Base-by-base conservation (phyloP, 2,888 invertebrate species). In the Leucoma salicis region DNA sequence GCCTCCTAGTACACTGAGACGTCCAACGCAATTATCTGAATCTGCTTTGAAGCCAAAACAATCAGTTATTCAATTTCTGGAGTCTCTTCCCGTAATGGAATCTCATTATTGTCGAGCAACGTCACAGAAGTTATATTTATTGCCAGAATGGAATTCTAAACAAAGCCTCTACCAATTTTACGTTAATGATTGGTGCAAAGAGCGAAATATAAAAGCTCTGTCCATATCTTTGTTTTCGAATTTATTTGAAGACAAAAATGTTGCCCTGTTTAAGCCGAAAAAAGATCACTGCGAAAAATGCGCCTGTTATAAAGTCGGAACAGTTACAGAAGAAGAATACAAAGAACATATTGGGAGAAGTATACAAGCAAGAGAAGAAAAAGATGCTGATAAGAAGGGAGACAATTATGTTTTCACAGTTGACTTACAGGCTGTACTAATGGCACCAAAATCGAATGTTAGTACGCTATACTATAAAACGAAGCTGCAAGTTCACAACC, bases 391-490 rank as follows among this genome's bases (percentile, higher is more conserved):
- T 14, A 35, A 35, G 14, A 25, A 24, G 1, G 34, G n/a, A 14
- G 24, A 35, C 1, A 24, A n/a, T 25, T 35, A 14, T n/a, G 25
- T 35, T 35, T 35, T 35, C 14, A 35, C 34, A n/a, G 34, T 25
- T 37, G 51, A 53, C 13, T 12, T 53, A 6, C 45, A 51, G 33
- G 53, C 47, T 2, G 49, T 56, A 16, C 33, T 49, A 34, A 29
- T 48, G 33, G 45, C 40, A 16, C 49, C 49, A 14, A 33, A 37
- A 35, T 53, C 53, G 3, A 53, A 46, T 27, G 33, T 41, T 12
- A 38, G 35, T 25, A 47, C 27, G 3, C 25, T 48, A 11, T 50
- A 50, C 29, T 50, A 53, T 11, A 50, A 39, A 53, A 50, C 50
- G 8, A 53, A 53, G 29, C 42, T 50, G 21, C 35, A 45, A 45